Evolutionary conservation across 2,888 invertebrate species (phyloP).

Genomic region (Cetonia aurata): DNA sequence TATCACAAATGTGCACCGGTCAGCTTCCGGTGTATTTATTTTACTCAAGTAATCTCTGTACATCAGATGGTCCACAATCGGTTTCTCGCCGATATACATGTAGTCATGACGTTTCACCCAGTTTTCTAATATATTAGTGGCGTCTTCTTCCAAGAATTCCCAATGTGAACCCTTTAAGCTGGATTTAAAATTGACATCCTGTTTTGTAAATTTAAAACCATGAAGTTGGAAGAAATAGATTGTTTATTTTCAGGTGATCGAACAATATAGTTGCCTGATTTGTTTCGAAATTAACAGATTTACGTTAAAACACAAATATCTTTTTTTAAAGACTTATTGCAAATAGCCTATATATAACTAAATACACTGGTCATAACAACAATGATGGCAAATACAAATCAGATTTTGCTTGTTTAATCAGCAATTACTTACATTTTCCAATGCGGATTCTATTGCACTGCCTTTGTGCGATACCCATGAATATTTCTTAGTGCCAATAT

Average conservation of each 20-base stretch:
- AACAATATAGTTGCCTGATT: too few relatives aligned
- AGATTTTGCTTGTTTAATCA: too few relatives aligned
- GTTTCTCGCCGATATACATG: slow-evolving; percentile 79
- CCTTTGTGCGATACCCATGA: slow-evolving; percentile 80
- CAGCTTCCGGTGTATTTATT: slow-evolving; percentile 69
- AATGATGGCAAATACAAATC: too few relatives aligned
- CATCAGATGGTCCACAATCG: slow-evolving; percentile 77
- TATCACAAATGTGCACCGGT: slow-evolving; percentile 83
- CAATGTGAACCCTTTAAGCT: slow-evolving; percentile 48
- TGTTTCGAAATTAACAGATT: too few relatives aligned
- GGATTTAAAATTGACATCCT: slow-evolving; percentile 43
- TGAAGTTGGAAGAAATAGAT: too few relatives aligned
- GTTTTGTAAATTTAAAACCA: not conserved
- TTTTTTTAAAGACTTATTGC: too few relatives aligned
- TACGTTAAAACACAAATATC: too few relatives aligned
- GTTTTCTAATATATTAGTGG: slow-evolving; percentile 64
- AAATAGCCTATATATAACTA: too few relatives aligned
- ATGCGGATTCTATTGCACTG: slow-evolving; percentile 76
- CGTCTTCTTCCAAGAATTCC: slow-evolving; percentile 51
- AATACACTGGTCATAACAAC: too few relatives aligned
- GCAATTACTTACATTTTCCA: slow-evolving; percentile 68
- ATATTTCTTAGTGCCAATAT: slow-evolving; percentile 75
- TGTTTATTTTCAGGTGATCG: too few relatives aligned
- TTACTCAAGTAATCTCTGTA: slow-evolving; percentile 78
- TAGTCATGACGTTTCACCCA: slow-evolving; percentile 68